Percentiles rank a stretch among this genome's conserved stretches.
phyloP scores from a whole-genome alignment of 2,888 invertebrate genomes.

The Thereva nobilitata region DNA sequence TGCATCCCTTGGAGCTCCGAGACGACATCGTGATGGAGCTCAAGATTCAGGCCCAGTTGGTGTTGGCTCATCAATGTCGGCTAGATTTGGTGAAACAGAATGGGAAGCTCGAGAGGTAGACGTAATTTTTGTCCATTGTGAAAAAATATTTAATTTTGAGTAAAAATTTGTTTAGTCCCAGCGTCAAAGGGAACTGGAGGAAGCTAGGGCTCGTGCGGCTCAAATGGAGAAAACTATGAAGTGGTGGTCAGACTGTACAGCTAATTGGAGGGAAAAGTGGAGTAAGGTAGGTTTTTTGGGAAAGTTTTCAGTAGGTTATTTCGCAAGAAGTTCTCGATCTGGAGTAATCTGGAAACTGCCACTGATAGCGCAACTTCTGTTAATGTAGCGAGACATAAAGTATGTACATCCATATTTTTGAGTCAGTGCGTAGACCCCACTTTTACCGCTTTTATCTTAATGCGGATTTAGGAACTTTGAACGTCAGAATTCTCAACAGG shows the following conservation, averaged over 20 bases:
- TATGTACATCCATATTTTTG: no score
- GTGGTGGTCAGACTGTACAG: slow-evolving; percentile 99
- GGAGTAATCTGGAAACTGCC: no score
- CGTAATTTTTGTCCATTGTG: neutral
- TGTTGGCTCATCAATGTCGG: slow-evolving; percentile 46
- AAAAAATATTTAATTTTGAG: neutral
- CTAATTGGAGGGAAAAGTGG: slow-evolving; percentile 96
- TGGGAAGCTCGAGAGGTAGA: slow-evolving; percentile 58
- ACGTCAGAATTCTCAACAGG: no score
- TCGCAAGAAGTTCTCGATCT: no score
- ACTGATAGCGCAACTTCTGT: no score
- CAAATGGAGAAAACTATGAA: slow-evolving; percentile 99
- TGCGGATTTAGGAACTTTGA: no score
- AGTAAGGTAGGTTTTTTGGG: slow-evolving; percentile 66
- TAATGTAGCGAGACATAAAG: no score
- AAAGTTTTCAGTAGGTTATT: neutral
- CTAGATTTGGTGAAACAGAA: slow-evolving; percentile 55
- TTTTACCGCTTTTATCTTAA: no score
- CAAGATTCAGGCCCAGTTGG: slow-evolving; percentile 45
- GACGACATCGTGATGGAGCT: slow-evolving; percentile 45
- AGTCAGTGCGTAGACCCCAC: no score
- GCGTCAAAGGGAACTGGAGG: slow-evolving; percentile 79
- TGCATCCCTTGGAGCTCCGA: slow-evolving; percentile 45
- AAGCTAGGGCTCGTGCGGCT: slow-evolving; percentile 89
- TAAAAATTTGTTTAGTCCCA: slow-evolving; percentile 51